phyloP scores from a whole-genome alignment of 1,140 invertebrate species.

The Aphis craccivora region DNA sequence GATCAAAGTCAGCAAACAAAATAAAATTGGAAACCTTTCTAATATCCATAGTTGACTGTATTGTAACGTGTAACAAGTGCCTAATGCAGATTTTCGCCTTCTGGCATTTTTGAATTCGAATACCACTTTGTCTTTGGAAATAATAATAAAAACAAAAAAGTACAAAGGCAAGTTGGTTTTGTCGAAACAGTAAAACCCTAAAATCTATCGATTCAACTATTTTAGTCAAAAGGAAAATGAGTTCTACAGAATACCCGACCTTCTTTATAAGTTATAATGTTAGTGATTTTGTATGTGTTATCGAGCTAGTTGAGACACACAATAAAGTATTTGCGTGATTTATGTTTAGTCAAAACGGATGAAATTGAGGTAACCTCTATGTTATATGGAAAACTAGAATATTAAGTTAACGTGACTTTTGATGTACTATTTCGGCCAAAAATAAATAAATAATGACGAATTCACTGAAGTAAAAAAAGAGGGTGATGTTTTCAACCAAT shows the following conservation, averaged over 20 bases:
- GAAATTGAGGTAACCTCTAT: background rate
- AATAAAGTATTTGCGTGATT: slow-evolving; percentile 13
- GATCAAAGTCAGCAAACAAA: background rate
- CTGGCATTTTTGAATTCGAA: slow-evolving; percentile 10
- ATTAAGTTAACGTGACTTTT: slow-evolving; percentile 1
- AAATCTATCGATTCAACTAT: slow-evolving; percentile 4
- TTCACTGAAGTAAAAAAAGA: slow-evolving; percentile 13
- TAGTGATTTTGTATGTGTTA: slow-evolving; percentile 30
- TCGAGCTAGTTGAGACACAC: background rate
- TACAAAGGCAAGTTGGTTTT: background rate
- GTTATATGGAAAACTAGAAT: background rate
- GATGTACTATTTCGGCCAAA: slow-evolving; percentile 24
- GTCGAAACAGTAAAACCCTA: background rate
- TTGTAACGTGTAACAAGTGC: background rate
- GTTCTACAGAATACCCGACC: background rate
- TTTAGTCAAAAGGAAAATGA: slow-evolving; percentile 39
- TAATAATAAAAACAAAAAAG: slow-evolving; percentile 27
- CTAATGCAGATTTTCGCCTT: slow-evolving; percentile 19
- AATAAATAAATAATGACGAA: slow-evolving; percentile 53
- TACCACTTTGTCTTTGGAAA: slow-evolving; percentile 22
- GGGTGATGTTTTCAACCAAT: slow-evolving; percentile 31
- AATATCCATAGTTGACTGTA: background rate
- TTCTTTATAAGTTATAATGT: background rate
- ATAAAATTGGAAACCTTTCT: background rate
- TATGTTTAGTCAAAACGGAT: background rate